Evolutionary conservation across 2,888 invertebrate species (phyloP), one percentile per base, ranked within the genome.

Genomic region (Odontomyia ornata): DNA sequence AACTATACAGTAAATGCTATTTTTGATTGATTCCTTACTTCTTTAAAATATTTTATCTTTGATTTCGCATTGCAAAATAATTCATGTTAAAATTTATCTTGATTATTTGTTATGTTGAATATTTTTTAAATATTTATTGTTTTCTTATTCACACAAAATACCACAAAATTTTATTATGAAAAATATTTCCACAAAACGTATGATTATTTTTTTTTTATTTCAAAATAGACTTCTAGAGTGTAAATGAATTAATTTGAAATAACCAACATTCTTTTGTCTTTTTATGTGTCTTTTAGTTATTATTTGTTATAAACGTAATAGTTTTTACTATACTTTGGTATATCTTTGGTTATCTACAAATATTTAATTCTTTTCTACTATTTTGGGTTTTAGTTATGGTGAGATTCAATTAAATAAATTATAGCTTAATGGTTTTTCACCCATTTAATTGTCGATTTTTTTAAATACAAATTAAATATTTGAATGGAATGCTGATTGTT

Each of bases 271-370:
- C 3, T 36, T 36, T 13, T 60, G 25, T 60, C 23, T 60, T 60
- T 23, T 11, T 28, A 28, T 30, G 15, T 30, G 15, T 64, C 30
- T 60, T 36, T 65, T 30, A 13, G 64, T 13, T 28, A 43, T 67
- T 67, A 23, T 23, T n/a, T n/a, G n/a, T n/a, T n/a, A 25, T 69
- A 47, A 64, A 69, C 46, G 46, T 47, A 30, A 46, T 46, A 13
- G 15, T 46, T 69, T 43, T 23, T 13, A 47, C 1, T 47, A n/a
- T 13, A 69, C 47, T 47, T 69, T 47, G 69, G 69, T 69, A 69
- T 69, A 25, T 69, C 69, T 69, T 69, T 69, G 69, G 69, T 69
- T 46, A 25, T 69, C 43, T 65, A 65, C 13, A 65, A 65, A 5
- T 36, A 30, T 65, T 36, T 36, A 9, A 36, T 65, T 65, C 3